phyloP scores from a whole-genome alignment of 2,797 vertebrate species.

The Allobates femoralis region DNA sequence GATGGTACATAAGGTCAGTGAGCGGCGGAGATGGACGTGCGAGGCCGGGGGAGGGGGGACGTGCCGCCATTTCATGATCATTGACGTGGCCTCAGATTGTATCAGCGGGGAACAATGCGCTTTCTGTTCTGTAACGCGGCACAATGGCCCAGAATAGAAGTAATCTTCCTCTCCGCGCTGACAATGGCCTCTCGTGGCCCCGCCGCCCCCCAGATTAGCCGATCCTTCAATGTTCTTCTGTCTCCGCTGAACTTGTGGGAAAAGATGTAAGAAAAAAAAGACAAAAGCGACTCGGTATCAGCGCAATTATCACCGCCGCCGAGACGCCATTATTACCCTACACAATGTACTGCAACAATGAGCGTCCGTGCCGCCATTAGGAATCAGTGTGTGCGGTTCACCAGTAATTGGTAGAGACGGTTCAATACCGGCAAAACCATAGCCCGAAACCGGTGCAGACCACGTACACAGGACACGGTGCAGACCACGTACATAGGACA shows the following conservation, averaged over 20 bases:
- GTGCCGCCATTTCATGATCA: conserved; percentile 6
- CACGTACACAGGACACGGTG: too few species aligned
- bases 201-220: conserved; percentile 40
- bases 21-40: background rate
- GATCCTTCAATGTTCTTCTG: conserved; percentile 4
- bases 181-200: conserved; percentile 32
- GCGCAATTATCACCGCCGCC: background rate
- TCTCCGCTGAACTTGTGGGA: conserved; percentile 17
- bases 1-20: conserved; percentile 18
- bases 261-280: background rate
- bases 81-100: conserved; percentile 12
- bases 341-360: background rate
- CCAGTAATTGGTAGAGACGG: background rate
- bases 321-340: background rate
- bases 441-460: too few species aligned
- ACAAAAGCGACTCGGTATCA: conserved; percentile 4
- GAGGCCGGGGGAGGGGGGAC: background rate
- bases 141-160: conserved; percentile 18
- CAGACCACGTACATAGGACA: too few species aligned
- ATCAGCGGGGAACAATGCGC: conserved; percentile 30
- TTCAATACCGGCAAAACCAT: background rate
- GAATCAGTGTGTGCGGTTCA: background rate
- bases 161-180: background rate
- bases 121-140: conserved; percentile 18
- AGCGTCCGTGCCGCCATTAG: background rate